Percentiles rank a stretch among this genome's conserved stretches.
Conservation (phyloP, 2,888 invertebrate species). For the Drosophila peninsularis region DNA sequence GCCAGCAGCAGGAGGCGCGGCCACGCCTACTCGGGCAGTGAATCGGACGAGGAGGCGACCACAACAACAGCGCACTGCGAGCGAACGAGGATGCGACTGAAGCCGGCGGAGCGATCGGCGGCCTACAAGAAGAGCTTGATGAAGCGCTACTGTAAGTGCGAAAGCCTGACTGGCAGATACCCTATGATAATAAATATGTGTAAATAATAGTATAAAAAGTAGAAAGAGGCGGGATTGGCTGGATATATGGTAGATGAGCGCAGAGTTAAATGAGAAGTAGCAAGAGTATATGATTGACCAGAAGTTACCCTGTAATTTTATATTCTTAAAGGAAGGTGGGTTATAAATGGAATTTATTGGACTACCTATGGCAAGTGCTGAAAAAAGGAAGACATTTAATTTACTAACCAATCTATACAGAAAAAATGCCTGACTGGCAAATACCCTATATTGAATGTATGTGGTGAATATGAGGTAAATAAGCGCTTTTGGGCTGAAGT, state of each 20-base stretch:
- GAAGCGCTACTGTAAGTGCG: constrained; percentile 97
- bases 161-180: constrained; percentile 11
- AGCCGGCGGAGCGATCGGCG: constrained; percentile 82
- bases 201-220: background rate
- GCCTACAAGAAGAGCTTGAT: constrained; percentile 97
- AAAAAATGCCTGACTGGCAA: background rate
- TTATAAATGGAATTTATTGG: background rate
- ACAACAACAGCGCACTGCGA: constrained; percentile 61
- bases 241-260: background rate
- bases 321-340: background rate
- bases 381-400: background rate
- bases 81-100: constrained; percentile 70
- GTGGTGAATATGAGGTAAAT: background rate
- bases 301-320: background rate
- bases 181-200: background rate
- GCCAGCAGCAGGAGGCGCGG: constrained; percentile 74
- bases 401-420: background rate
- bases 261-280: background rate
- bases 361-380: background rate
- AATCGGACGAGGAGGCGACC: constrained; percentile 88
- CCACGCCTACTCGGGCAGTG: constrained; percentile 90
- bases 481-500: too few species aligned
- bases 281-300: background rate
- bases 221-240: background rate
- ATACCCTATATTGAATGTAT: background rate